Base-by-base conservation (phyloP, 2,888 invertebrate species). In the Andrena marginata region DNA sequence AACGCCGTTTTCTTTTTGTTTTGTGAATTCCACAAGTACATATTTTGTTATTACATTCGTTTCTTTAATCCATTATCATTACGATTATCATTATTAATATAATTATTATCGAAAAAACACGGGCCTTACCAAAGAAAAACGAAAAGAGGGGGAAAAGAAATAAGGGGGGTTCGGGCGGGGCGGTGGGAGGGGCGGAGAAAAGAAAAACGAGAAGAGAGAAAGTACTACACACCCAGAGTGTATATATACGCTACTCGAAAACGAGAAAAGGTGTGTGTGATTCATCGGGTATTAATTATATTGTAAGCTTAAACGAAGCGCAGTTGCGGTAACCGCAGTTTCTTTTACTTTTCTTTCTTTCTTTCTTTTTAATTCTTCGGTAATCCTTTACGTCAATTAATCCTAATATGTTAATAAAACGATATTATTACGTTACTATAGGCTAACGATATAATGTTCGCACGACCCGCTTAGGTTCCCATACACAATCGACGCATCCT, bases 21-120 rank as follows among this genome's bases (percentile, higher is more conserved):
- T 89, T 91, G 87, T 90, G 90, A 91, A 89, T 85, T 90, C 85
- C 90, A 92, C 90, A 93, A 92, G 86, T 91, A 92, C 91, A 92
- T 89, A 72, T 35, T 42, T 72, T 90, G 89, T 89, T 90, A 89
- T 92, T 92, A 89, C 91, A 93, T 90, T 87, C 86, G 72, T 85
- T 84, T 88, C 67, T 81, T 72, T 88, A 81, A 86, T 86, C 73
- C 88, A 89, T 85, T 84, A 89, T 85, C 71, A 87, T 84, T 82
- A 86, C 83, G 82, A 69, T 88, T 86, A 89, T 84, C 77, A 85
- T 85, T 84, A 84, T 81, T 82, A 73, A 73, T 82, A 87, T 89
- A 84, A 87, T 89, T 76, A 77, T 80, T 82, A 82, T 84, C 81
- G 74, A 87, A 90, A 90, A 23, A 90, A 87, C 82, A 90, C 89